A percentile compares a stretch with the other conserved stretches of the same genome.
Evolutionary conservation across 2,888 invertebrate genomes (phyloP).

Genomic region (Agrotis segetum): DNA sequence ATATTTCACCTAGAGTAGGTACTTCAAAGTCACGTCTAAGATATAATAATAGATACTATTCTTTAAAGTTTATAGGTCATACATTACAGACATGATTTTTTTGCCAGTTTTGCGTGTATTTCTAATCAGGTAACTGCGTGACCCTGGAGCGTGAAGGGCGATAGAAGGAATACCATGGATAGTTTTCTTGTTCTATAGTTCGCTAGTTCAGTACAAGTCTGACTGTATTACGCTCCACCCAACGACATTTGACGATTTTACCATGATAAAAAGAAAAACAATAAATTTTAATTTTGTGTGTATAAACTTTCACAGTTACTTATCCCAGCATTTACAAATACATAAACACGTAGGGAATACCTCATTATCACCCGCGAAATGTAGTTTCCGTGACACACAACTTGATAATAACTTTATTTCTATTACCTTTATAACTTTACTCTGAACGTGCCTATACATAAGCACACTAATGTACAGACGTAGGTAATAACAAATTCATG

Average conservation of each 20-base stretch:
- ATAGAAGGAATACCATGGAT: no score
- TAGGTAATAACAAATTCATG: conserved; percentile 56
- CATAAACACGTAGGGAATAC: neutral
- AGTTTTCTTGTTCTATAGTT: no score
- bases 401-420: conserved; percentile 19
- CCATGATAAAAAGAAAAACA: no score
- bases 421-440: conserved; percentile 9
- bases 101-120: no score
- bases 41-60: no score
- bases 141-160: no score
- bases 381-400: neutral
- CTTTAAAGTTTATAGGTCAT: neutral
- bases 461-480: conserved; percentile 12
- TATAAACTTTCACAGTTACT: no score
- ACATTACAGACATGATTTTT: neutral
- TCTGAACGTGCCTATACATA: neutral
- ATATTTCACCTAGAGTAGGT: conserved; percentile 5
- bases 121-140: no score
- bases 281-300: no score
- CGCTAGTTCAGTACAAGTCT: no score
- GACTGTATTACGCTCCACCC: no score
- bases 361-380: neutral
- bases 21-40: neutral
- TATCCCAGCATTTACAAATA: neutral
- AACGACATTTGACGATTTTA: no score